Base-by-base conservation (phyloP, 2,888 invertebrate species). In the Drosophila paracracens region DNA sequence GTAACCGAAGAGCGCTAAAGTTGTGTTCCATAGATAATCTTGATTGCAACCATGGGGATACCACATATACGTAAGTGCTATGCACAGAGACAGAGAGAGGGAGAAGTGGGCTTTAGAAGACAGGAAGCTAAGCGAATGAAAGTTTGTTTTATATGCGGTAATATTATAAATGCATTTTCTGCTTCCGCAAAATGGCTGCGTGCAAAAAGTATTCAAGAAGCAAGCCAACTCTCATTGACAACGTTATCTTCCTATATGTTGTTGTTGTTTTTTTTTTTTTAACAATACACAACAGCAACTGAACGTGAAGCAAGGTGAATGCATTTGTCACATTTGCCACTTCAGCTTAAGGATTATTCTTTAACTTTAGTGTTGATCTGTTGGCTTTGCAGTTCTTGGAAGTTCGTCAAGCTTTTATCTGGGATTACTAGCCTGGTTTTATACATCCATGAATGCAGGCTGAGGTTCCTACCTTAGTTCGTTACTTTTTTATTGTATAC, bases 21-120 rank as follows among this genome's bases (percentile, higher is more conserved):
- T 76, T 76, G 74, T 67, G 75, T 79, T 65, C 53, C 65, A 71
- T 57, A 46, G 63, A 64, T 78, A 71, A 75, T 71, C 74, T 59
- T 36, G 61, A 71, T 78, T 58, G 74, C 60, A 64, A 43, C 67
- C 76, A 64, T 43, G 72, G 67, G 56, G 53, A 70, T 52, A 70
- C 38, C 31, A 57, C 21, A 43, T 16, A 3, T 6, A 38, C 21
- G 35, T 58, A 29, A 40, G 25, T 13, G 38, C 25, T 33, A n/a
- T 43, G 11, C 21, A 16, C 4, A 4, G 46, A 10, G 27, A 11
- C 5, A 2, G 21, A 1, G 16, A 27, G 11, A 10, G 5, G 13
- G 36, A 2, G 18, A 11, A 40, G 31, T 21, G 10, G 31, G 21
- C 13, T 25, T 25, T 8, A 29, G n/a, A 29, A 57, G 56, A 31